These are phyloP conservation scores for Masnerella sp. DNA, from an alignment of 2,888 invertebrate species.

Conservation along the genomic window DNA sequence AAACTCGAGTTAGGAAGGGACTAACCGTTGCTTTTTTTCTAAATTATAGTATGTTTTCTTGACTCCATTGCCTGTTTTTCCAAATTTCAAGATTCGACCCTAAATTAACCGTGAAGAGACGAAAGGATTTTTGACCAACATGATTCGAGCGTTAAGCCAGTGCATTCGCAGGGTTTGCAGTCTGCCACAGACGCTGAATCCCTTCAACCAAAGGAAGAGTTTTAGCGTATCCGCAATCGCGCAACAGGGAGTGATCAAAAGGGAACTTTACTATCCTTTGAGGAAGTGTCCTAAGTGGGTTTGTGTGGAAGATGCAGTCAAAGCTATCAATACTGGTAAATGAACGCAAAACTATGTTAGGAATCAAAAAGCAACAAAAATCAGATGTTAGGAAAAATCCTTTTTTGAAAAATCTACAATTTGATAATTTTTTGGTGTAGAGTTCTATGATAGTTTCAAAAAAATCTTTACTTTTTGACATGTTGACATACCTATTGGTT, in stretches of 20 bases:
- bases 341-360: not conserved
- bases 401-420: too few relatives aligned
- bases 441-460: too few relatives aligned
- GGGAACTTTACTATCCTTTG: conserved; percentile 63
- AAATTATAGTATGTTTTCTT: conserved; percentile 8
- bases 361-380: too few relatives aligned
- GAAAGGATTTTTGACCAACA: not conserved
- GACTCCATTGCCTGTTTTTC: too few relatives aligned
- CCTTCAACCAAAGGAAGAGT: not conserved
- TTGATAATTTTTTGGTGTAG: too few relatives aligned
- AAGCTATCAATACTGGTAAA: conserved; percentile 71
- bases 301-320: conserved; percentile 72
- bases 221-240: conserved; percentile 22
- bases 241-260: too few relatives aligned
- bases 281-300: conserved; percentile 72
- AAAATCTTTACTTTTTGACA: too few relatives aligned
- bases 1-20: not conserved
- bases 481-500: too few relatives aligned
- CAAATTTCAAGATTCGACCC: too few relatives aligned
- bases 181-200: not conserved
- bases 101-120: too few relatives aligned
- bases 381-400: too few relatives aligned
- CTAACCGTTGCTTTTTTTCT: not conserved
- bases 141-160: not conserved
- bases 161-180: conserved; percentile 4